Conservation (phyloP, 2,888 invertebrate species). For the Tanytarsus gracilentus region DNA sequence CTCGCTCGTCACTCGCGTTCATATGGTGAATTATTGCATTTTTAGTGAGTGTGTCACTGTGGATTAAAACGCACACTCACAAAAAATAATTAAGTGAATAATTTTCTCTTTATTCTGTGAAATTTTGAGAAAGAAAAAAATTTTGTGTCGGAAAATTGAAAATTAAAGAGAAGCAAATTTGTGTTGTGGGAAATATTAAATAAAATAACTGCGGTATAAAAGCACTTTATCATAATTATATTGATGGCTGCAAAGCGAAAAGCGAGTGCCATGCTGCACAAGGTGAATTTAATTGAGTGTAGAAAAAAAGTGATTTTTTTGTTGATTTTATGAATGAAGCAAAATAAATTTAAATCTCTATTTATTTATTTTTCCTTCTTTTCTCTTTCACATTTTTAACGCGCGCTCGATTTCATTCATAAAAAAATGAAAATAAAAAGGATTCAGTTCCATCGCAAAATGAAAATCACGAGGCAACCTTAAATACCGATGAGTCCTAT, state of each 20-base stretch:
- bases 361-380: background rate
- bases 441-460: slow-evolving; percentile 18
- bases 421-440: slow-evolving; percentile 9
- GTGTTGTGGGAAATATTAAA: background rate
- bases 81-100: background rate
- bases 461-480: slow-evolving; percentile 7
- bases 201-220: background rate
- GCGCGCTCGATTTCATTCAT: background rate
- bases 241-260: slow-evolving; percentile 45
- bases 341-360: background rate
- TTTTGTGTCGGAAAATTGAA: no score
- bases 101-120: no score
- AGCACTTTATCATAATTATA: slow-evolving; percentile 7
- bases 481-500: slow-evolving; percentile 11
- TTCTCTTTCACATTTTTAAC: background rate
- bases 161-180: background rate
- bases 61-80: background rate
- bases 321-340: background rate
- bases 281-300: slow-evolving; percentile 36
- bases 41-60: background rate
- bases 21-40: background rate
- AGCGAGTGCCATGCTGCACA: slow-evolving; percentile 44
- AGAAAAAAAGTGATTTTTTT: background rate
- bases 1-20: background rate
- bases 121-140: background rate